Evolutionary conservation across 2,888 invertebrate species (phyloP).

Genomic region (Clostera curtula): DNA sequence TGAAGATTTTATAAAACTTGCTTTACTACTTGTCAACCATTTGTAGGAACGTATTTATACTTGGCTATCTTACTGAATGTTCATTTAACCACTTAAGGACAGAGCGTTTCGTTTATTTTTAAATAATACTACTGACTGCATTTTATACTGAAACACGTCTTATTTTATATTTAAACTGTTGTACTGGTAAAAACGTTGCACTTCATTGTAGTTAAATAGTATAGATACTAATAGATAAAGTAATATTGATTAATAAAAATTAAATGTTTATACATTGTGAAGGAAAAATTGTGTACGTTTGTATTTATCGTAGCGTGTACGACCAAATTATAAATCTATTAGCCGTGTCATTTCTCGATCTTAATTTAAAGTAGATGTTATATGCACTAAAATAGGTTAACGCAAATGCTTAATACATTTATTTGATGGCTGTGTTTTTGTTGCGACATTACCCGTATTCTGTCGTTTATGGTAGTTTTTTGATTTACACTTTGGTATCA

Average conservation of each 20-base stretch:
- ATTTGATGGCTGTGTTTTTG: conserved; percentile 36
- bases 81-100: too few species aligned
- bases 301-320: conserved; percentile 47
- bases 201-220: conserved; percentile 38
- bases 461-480: conserved; percentile 23
- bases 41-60: too few species aligned
- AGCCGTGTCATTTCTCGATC: conserved; percentile 29
- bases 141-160: conserved; percentile 29
- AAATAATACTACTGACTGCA: conserved; percentile 39
- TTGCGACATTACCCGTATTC: conserved; percentile 28
- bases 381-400: conserved; percentile 33
- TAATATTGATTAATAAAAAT: conserved; percentile 29
- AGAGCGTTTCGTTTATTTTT: conserved; percentile 26
- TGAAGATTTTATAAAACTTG: too few species aligned
- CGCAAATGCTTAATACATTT: too few species aligned
- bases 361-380: conserved; percentile 34
- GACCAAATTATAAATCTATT: conserved; percentile 50
- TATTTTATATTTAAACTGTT: conserved; percentile 22
- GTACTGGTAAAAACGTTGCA: conserved; percentile 43
- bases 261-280: conserved; percentile 47
- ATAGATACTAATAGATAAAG: conserved; percentile 37
- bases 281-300: conserved; percentile 50
- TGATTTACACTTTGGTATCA: conserved; percentile 23
- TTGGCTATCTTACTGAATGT: too few species aligned
- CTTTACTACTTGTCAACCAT: too few species aligned